phyloP scores from a whole-genome alignment of 2,113 vertebrate genomes.

The Psophia crepitans region DNA sequence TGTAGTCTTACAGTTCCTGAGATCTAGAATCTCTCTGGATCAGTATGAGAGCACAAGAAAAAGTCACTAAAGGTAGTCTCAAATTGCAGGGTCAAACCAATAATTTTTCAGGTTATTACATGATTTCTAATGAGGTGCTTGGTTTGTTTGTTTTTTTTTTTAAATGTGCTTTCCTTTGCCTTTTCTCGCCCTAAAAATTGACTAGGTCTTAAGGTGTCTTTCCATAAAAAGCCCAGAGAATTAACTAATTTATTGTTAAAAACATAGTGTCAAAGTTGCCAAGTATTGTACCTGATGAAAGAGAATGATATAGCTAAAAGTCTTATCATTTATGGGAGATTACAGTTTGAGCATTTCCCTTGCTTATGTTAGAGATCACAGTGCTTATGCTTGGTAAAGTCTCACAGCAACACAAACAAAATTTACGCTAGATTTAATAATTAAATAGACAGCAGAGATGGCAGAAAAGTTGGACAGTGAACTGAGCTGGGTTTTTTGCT shows the following conservation, averaged over 20 bases:
- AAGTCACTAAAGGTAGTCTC: background rate
- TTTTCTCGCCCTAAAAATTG: background rate
- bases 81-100: background rate
- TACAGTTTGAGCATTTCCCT: background rate
- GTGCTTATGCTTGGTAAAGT: background rate
- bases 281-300: background rate
- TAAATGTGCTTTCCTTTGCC: background rate
- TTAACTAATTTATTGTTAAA: background rate
- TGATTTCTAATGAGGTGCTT: background rate
- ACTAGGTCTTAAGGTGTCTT: background rate
- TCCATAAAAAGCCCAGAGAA: background rate
- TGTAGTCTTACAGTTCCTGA: background rate
- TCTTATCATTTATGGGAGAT: background rate
- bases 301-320: background rate
- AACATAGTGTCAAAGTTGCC: background rate
- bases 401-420: background rate
- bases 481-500: background rate
- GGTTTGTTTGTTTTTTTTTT: background rate
- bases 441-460: background rate
- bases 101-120: background rate
- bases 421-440: background rate
- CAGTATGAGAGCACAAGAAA: background rate
- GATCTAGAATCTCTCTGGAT: background rate
- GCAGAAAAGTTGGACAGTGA: background rate
- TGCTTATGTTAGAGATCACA: background rate